Conservation (phyloP, 2,888 invertebrate genomes). For the Nymphalis polychloros region DNA sequence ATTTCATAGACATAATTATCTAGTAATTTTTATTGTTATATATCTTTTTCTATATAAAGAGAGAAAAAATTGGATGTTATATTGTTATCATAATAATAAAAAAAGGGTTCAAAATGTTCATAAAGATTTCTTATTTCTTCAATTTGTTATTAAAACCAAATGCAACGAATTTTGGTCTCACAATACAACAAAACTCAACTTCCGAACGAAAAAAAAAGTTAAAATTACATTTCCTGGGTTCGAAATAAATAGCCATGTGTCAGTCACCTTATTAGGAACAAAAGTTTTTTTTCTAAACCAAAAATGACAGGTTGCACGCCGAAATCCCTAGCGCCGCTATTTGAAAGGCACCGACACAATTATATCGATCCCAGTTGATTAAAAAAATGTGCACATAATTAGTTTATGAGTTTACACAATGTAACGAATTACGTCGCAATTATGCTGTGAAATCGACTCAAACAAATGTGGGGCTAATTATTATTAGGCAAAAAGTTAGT, state of each 20-base stretch:
- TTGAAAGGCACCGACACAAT: conserved; percentile 64
- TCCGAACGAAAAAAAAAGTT: conserved; percentile 36
- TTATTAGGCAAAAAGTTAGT: conserved; percentile 50
- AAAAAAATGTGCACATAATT: conserved; percentile 68
- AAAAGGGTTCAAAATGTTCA: too few species aligned
- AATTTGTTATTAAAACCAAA: too few species aligned
- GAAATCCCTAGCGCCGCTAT: conserved; percentile 45
- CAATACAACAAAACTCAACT: conserved; percentile 21
- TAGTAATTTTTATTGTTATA: too few species aligned
- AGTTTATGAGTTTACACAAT: conserved; percentile 78
- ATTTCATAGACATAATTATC: neutral
- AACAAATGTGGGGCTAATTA: conserved; percentile 71
- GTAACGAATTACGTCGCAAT: conserved; percentile 65
- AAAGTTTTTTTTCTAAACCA: conserved; percentile 57
- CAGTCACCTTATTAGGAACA: conserved; percentile 74
- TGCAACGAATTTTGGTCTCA: neutral
- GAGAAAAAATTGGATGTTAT: too few species aligned
- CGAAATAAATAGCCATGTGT: conserved; percentile 67
- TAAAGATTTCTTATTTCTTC: too few species aligned
- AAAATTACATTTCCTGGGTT: conserved; percentile 47
- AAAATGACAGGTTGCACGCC: conserved; percentile 52
- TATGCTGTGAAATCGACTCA: conserved; percentile 68
- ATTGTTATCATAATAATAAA: too few species aligned
- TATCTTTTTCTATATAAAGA: too few species aligned
- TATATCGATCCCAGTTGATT: conserved; percentile 47